Conservation (phyloP, 2,888 invertebrate species). For the Caradrina kadenii region DNA sequence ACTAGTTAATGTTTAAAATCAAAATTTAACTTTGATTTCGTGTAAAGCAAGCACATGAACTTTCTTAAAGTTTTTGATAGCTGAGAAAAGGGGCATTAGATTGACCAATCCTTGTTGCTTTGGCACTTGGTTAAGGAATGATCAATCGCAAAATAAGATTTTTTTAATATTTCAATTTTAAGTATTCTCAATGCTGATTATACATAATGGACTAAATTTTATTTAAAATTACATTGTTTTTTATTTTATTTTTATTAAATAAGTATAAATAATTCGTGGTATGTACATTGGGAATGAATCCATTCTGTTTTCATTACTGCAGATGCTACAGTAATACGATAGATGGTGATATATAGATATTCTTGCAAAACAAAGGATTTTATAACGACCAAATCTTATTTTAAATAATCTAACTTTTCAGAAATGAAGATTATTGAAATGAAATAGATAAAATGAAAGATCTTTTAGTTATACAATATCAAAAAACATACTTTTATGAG, state of each 20-base stretch:
- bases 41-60: background rate
- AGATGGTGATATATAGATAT: background rate
- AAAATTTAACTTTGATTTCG: background rate
- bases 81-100: background rate
- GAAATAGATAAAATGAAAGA: background rate
- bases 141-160: slow-evolving; percentile 11
- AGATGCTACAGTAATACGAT: slow-evolving; percentile 16
- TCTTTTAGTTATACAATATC: slow-evolving; percentile 1
- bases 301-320: slow-evolving; percentile 28
- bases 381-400: slow-evolving; percentile 26
- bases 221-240: slow-evolving; percentile 45
- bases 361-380: background rate
- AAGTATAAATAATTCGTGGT: slow-evolving; percentile 78
- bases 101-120: slow-evolving; percentile 20
- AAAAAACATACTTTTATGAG: slow-evolving; percentile 1
- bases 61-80: background rate
- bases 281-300: slow-evolving; percentile 80
- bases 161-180: background rate
- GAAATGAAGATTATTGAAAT: slow-evolving; percentile 6
- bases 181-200: slow-evolving; percentile 25
- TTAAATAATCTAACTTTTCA: slow-evolving; percentile 24
- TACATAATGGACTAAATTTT: slow-evolving; percentile 11
- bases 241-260: slow-evolving; percentile 50
- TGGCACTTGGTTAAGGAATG: slow-evolving; percentile 7
- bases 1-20: slow-evolving; percentile 16